Base-by-base conservation (phyloP, 2,113 vertebrate genomes). In the Mystacornis crossleyi region DNA sequence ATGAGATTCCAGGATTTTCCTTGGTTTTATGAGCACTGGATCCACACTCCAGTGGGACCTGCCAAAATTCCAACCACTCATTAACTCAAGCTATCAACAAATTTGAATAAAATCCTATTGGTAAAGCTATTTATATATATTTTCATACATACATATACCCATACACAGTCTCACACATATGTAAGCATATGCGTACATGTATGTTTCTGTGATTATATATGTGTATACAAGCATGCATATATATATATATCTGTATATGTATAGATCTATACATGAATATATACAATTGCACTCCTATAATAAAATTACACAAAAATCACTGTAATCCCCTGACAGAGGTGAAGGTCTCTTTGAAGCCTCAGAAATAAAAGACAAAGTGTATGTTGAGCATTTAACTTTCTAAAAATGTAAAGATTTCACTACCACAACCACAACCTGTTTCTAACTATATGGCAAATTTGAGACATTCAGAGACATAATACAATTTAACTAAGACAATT, bases 31-130 rank as follows among this genome's bases (percentile, higher is more conserved):
- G 87, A 95, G 81, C 36, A 90, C 70, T 84, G 86, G 73, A 93
- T 98, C 92, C 90, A 95, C 93, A 95, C 34, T 96, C 51, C 90
- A 94, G 88, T 19, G 31, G 88, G 86, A 96, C 88, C 86, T 91
- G 88, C 94, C 96, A 98, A 97, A 96, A 81, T 74, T 77, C 65
- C 95, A 96, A 92, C 87, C 67, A 95, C 97, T 97, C 96, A 97
- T 98, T 97, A 97, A 97, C 79, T 95, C 67, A 70, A 89, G n/a
- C 91, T 96, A 97, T 97, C 97, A 96, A 96, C 94, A 97, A 96
- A 95, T 93, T 92, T 86, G 78, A 91, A 94, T 70, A 94, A 97
- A 97, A 79, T 29, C 62, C 43, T 95, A 95, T 97, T 97, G 95
- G 28, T 75, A 93, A 95, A 95, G 42, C 57, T 93, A 79, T 96